phyloP scores from a whole-genome alignment of 2,113 vertebrate species.

The Ptilonorhynchus violaceus region DNA sequence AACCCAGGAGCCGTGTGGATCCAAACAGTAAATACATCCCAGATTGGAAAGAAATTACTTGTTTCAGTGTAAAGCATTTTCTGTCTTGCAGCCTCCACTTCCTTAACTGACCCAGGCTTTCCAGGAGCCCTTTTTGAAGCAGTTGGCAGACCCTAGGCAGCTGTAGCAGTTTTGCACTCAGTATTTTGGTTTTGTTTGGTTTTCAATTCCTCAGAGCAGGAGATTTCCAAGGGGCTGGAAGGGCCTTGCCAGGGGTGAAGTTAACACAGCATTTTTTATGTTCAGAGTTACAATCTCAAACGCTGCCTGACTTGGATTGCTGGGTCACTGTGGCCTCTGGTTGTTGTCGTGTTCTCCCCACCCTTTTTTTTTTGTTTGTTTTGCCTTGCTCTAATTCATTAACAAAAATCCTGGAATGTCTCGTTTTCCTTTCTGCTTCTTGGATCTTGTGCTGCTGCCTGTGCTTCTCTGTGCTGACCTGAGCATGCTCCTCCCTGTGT shows the following conservation, averaged over 20 bases:
- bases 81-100: not conserved
- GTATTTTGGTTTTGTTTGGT: not conserved
- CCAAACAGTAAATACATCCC: not conserved
- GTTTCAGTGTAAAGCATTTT: not conserved
- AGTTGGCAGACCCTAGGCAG: not conserved
- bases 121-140: not conserved
- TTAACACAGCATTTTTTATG: constrained; percentile 58
- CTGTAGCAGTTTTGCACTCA: not conserved
- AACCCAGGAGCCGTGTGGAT: not conserved
- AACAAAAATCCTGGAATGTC: constrained; percentile 24
- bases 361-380: not conserved
- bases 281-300: not conserved
- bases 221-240: not conserved
- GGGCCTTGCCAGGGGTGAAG: not conserved
- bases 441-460: not conserved
- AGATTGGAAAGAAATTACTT: not conserved
- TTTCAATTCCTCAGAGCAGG: not conserved
- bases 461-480: constrained; percentile 1
- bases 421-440: not conserved
- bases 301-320: not conserved
- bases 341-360: not conserved
- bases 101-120: not conserved
- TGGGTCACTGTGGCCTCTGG: not conserved
- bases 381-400: constrained; percentile 21
- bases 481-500: constrained; percentile 28